Conservation (phyloP, 2,113 vertebrate species). For the Scomber colias region DNA sequence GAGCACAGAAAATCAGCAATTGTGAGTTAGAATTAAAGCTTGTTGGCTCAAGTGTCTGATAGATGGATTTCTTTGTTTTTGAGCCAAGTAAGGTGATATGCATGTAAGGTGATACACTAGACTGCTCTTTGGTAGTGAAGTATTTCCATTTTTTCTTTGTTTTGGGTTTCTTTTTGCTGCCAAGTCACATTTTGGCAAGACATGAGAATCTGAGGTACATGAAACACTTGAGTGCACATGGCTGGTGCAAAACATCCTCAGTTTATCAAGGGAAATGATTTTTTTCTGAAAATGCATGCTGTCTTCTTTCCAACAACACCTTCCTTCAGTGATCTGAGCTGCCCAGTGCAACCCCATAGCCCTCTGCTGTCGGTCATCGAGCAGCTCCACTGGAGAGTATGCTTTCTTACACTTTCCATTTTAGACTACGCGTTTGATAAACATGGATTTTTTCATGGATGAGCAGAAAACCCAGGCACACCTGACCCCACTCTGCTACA, state of each 20-base stretch:
- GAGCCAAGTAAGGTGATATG: not conserved
- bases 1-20: slow-evolving; percentile 7
- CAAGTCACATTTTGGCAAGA: slow-evolving; percentile 26
- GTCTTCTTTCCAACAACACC: not conserved
- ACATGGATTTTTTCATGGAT: not conserved
- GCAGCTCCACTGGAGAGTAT: not conserved
- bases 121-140: not conserved
- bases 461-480: not conserved
- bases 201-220: slow-evolving; percentile 4
- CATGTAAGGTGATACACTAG: not conserved
- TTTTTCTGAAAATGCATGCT: not conserved
- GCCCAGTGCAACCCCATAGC: not conserved
- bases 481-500: not conserved
- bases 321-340: not conserved
- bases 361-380: not conserved
- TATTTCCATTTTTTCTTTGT: not conserved
- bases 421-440: not conserved
- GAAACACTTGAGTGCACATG: not conserved
- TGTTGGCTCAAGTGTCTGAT: not conserved
- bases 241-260: not conserved
- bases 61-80: not conserved
- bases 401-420: not conserved
- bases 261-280: not conserved
- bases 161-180: not conserved
- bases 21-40: slow-evolving; percentile 14